Evolutionary conservation across 2,113 vertebrate species (phyloP).

Genomic region (Larimichthys polyactis): DNA sequence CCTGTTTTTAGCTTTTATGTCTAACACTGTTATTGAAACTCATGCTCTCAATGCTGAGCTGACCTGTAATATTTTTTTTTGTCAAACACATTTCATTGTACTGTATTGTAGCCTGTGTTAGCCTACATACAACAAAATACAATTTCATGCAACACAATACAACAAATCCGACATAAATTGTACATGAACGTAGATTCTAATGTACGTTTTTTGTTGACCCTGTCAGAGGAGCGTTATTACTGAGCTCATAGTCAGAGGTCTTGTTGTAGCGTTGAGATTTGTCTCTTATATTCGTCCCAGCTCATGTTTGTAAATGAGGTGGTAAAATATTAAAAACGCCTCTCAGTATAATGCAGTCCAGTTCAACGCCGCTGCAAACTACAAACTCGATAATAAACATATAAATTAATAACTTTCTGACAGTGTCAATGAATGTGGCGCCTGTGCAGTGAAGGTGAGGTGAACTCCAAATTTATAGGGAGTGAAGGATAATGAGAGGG

Average conservation of each 20-base stretch:
- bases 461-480: slow-evolving; percentile 34
- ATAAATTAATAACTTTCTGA: not conserved
- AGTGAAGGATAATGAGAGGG: slow-evolving; percentile 43
- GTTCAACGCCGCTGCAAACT: not conserved
- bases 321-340: not conserved
- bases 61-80: too few species aligned
- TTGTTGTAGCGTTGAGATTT: not conserved
- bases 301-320: not conserved
- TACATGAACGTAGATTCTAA: not conserved
- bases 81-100: too few species aligned
- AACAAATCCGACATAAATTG: not conserved
- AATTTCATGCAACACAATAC: not conserved
- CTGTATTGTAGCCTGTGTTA: too few species aligned
- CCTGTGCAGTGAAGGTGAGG: slow-evolving; percentile 36
- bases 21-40: too few species aligned
- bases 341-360: not conserved
- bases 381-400: not conserved
- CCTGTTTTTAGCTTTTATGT: too few species aligned
- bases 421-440: not conserved
- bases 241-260: not conserved
- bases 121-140: too few species aligned
- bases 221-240: not conserved
- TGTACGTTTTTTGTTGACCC: not conserved
- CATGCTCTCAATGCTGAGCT: too few species aligned
- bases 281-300: too few species aligned